phyloP scores from a whole-genome alignment of 2,797 vertebrate species.

The Linurgus olivaceus region DNA sequence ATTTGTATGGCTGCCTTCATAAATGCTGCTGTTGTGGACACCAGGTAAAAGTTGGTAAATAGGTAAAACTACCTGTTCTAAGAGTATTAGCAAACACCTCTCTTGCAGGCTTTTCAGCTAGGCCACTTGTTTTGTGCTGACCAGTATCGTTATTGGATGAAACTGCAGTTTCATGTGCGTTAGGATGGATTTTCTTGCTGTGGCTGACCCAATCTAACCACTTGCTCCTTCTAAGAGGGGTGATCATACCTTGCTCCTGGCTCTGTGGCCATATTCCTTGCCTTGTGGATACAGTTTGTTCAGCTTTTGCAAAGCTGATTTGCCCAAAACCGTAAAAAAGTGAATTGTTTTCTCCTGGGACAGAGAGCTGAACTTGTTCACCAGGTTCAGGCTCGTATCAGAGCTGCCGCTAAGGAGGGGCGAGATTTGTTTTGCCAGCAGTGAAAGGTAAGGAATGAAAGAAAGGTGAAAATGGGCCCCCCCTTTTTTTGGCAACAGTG shows the following conservation, averaged over 20 bases:
- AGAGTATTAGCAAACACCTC: not conserved
- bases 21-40: not conserved
- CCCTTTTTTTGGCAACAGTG: slow-evolving; percentile 27
- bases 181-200: not conserved
- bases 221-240: not conserved
- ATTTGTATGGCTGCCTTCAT: not conserved
- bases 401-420: not conserved
- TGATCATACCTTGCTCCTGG: not conserved
- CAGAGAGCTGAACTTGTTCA: slow-evolving; percentile 12
- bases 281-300: not conserved
- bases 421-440: not conserved
- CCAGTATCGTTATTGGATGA: not conserved
- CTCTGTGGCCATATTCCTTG: not conserved
- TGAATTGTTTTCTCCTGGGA: not conserved
- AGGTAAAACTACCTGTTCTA: not conserved
- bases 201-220: not conserved
- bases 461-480: slow-evolving; percentile 29
- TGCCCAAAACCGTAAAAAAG: not conserved
- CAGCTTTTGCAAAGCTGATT: not conserved
- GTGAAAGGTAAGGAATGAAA: slow-evolving; percentile 45
- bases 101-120: not conserved
- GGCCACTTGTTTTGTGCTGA: not conserved
- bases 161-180: not conserved
- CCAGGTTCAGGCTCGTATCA: slow-evolving; percentile 14
- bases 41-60: not conserved